Percentiles rank a stretch among this genome's conserved stretches.
Evolutionary conservation across 2,797 vertebrate genomes (phyloP).

Genomic region (Gephyroberyx darwinii): DNA sequence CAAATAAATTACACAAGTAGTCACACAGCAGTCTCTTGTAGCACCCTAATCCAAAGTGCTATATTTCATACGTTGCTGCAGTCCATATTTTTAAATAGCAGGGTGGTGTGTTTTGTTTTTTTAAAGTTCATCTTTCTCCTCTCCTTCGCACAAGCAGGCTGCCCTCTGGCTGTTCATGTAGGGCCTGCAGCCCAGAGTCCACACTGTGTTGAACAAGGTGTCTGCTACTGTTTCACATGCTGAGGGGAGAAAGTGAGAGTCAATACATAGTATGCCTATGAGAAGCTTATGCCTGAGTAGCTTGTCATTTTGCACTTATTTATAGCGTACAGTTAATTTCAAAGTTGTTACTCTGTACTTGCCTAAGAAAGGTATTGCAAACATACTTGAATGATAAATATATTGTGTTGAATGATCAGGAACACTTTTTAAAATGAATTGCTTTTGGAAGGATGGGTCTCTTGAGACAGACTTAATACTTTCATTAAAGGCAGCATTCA

Average conservation of each 20-base stretch:
- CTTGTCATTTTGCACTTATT: no score
- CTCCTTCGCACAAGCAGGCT: constrained; percentile 88
- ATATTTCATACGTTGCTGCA: background rate
- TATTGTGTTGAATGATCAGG: no score
- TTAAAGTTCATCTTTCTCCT: constrained; percentile 90
- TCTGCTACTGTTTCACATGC: constrained; percentile 90
- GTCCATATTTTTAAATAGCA: constrained; percentile 26
- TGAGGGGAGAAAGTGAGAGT: constrained; percentile 48
- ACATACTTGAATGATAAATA: no score
- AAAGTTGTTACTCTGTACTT: no score
- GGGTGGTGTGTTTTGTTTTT: background rate
- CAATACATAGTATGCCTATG: background rate
- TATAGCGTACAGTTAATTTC: no score
- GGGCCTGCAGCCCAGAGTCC: constrained; percentile 93
- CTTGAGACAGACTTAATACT: background rate
- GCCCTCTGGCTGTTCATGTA: constrained; percentile 97
- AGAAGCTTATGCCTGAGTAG: no score
- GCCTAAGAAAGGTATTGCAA: no score
- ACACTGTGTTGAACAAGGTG: constrained; percentile 92
- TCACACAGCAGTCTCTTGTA: constrained; percentile 20
- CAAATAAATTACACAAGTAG: constrained; percentile 67
- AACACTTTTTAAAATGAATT: no score
- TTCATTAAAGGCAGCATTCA: background rate
- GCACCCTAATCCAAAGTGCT: background rate
- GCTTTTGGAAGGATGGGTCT: background rate